Conservation (phyloP, 2,797 vertebrate genomes). For the Mus spretus region DNA sequence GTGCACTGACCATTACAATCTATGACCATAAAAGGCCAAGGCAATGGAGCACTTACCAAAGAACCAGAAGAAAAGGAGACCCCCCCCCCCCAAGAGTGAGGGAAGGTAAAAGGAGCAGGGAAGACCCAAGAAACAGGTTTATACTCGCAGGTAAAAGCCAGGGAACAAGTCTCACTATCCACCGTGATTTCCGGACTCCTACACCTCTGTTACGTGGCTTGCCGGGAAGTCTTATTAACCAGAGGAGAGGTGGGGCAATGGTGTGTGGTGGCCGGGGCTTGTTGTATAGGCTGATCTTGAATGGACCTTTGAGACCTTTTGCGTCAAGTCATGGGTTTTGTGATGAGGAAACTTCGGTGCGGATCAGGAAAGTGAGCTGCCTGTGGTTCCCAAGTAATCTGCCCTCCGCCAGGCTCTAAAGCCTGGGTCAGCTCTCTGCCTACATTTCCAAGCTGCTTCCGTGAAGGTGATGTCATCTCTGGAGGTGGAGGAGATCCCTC, state of each 20-base stretch:
- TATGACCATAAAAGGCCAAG: neutral
- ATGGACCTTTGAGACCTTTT: neutral
- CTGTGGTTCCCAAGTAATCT: neutral
- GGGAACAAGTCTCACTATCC: neutral
- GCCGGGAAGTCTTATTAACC: neutral
- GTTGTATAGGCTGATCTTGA: neutral
- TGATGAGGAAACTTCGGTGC: neutral
- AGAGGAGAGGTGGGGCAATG: neutral
- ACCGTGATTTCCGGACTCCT: neutral
- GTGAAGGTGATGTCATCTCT: neutral
- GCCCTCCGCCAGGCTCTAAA: neutral
- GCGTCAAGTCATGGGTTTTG: neutral
- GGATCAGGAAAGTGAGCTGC: neutral
- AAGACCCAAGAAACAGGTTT: neutral
- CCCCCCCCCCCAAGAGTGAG: neutral
- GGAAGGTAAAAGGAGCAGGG: neutral
- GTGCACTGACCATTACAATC: neutral
- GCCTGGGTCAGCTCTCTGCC: neutral
- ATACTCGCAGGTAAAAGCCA: neutral
- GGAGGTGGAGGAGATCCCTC: neutral
- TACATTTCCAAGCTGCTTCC: neutral
- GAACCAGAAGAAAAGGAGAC: neutral
- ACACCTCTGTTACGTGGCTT: neutral
- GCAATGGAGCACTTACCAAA: neutral
- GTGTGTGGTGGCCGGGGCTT: neutral